Evolutionary conservation across 1,140 invertebrate genomes (phyloP).

Genomic region (Kradibia gibbosae): DNA sequence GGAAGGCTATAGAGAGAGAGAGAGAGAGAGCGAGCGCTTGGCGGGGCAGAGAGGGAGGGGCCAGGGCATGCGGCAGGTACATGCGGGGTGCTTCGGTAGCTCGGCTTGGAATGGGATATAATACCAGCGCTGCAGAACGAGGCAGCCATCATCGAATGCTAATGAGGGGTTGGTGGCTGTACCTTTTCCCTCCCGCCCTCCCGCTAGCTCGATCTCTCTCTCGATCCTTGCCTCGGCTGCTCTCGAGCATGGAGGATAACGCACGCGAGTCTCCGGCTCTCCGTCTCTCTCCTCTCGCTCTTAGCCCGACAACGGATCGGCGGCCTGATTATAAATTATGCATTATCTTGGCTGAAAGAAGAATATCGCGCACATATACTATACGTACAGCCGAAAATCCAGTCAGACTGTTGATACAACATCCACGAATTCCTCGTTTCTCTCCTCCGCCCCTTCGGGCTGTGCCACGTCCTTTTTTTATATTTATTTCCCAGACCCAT

Average conservation of each 20-base stretch:
- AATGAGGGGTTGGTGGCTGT: constrained; percentile 71
- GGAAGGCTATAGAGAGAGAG: not conserved
- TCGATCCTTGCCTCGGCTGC: no score
- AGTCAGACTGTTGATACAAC: constrained; percentile 54
- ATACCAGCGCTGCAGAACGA: constrained; percentile 67
- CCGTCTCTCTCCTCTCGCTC: no score
- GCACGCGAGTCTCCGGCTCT: constrained; percentile 32
- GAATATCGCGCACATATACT: constrained; percentile 50
- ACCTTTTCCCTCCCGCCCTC: constrained; percentile 37
- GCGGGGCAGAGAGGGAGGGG: constrained; percentile 27
- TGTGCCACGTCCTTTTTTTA: not conserved
- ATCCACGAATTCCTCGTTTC: constrained; percentile 39
- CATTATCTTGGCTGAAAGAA: constrained; percentile 64
- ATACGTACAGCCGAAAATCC: constrained; percentile 61
- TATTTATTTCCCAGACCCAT: not conserved
- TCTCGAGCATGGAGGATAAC: constrained; percentile 50
- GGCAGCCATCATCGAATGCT: constrained; percentile 74
- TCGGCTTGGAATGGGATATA: constrained; percentile 65
- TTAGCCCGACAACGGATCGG: constrained; percentile 55
- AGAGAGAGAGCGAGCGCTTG: constrained; percentile 2
- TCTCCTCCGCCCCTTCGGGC: constrained; percentile 24
- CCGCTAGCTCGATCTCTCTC: constrained; percentile 35
- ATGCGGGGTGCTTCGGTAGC: constrained; percentile 55
- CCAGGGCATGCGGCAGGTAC: constrained; percentile 34
- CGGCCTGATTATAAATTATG: constrained; percentile 74